phyloP scores from a whole-genome alignment of 1,140 invertebrate species.

The Epicauta chinensis region DNA sequence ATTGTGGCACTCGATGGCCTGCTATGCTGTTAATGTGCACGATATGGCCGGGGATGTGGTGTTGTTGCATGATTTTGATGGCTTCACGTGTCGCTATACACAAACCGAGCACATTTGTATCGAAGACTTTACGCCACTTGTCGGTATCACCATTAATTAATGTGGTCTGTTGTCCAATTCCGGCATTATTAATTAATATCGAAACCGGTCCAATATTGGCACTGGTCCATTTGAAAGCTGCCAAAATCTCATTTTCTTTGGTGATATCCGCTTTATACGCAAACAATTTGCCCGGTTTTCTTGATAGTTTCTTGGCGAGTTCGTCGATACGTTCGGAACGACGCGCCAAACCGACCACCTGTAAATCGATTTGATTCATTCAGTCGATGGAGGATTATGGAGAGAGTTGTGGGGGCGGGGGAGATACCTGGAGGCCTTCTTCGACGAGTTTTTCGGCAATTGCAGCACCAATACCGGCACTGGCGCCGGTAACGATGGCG shows the following conservation, averaged over 20 bases:
- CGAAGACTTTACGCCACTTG: conserved; percentile 48
- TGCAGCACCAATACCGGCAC: conserved; percentile 46
- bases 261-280: conserved; percentile 57
- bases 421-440: conserved; percentile 41
- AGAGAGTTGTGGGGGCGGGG: no score
- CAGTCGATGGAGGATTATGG: no score
- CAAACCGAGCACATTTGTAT: conserved; percentile 64
- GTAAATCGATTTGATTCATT: background rate
- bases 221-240: conserved; percentile 58
- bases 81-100: conserved; percentile 60
- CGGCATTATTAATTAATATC: conserved; percentile 71
- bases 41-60: conserved; percentile 59
- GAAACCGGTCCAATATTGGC: conserved; percentile 57
- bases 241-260: conserved; percentile 56
- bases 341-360: conserved; percentile 64
- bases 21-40: conserved; percentile 61
- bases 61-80: conserved; percentile 58
- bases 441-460: conserved; percentile 38
- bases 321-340: conserved; percentile 53
- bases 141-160: conserved; percentile 42
- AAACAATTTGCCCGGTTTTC: conserved; percentile 42
- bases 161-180: conserved; percentile 39
- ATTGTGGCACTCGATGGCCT: conserved; percentile 45
- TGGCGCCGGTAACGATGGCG: conserved; percentile 50
- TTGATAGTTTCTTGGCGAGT: conserved; percentile 12